Evolutionary conservation across 2,797 vertebrate genomes (phyloP), one percentile per base, ranked within the genome.

Genomic region (Enteromius fasciolatus): DNA sequence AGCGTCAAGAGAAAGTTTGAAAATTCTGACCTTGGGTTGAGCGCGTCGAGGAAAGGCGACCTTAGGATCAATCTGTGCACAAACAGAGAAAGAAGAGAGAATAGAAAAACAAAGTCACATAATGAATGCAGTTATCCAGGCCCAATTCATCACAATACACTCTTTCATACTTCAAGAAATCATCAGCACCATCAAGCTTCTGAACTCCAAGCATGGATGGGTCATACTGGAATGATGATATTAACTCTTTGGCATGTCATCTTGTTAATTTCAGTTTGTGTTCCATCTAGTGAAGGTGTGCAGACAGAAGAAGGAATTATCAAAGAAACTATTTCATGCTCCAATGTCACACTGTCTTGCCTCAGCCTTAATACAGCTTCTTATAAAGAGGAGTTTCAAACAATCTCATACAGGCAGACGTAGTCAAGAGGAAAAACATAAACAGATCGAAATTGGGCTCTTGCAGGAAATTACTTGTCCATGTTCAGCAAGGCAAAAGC

Each of bases 31-130:
- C 98, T 99, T 99, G 93, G 98, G 97, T 93, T 99, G 98, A 90
- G 98, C 96, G 90, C 98, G 96, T 93, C 98, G 96, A 91, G 98
- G 98, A 95, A 99, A 99, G 94, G 98, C 98, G 95, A 99, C 98
- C 97, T 99, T 99, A 91, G 98, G 98, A 95, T 99, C 98, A 95
- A 99, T 99, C 98, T 99, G 95, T 68, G 83, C 88, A 91, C 61
- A 84, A 91, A 76, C 79, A 90, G 83, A 76, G 41, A 70, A 25
- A 52, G 8, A 67, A 17, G 23, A n/a, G 4, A 81, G 31, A 14
- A 69, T 48, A 4, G 12, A 25, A 8, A 25, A 50, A 33, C n/a
- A 54, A 41, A 54, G 3, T 18, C 70, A 66, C 20, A n/a, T 12
- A 5, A 39, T 33, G 4, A 61, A 33, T 72, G 17, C 39, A 72